Base-by-base conservation (phyloP, 2,888 invertebrate species). In the Lycophotia porphyrea region DNA sequence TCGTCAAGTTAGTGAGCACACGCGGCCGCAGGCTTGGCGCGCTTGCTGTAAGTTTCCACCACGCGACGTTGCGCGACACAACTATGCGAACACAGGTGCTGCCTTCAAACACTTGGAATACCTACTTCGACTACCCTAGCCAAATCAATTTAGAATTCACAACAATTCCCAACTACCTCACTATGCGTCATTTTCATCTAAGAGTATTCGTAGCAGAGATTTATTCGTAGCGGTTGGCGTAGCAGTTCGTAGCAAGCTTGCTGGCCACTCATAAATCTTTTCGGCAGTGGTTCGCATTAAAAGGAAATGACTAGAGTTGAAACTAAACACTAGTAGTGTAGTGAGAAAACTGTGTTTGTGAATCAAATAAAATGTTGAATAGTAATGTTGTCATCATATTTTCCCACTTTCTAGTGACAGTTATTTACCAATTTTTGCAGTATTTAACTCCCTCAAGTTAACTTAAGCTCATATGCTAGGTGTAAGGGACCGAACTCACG, bases 61-160 rank as follows among this genome's bases (percentile, higher is more conserved):
- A 69, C 55, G 58, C 80, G 79, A 81, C 74, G 78, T 70, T 74
- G 31, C 65, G 76, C 66, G 75, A 75, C 76, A 76, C 73, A 88
- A 87, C 86, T 90, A 89, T 88, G 76, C 75, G 47, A 71, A 49
- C 68, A 71, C 88, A 88, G 82, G 85, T 84, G 81, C 77, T 81
- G 71, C 76, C 80, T 80, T 79, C 78, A 85, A 84, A 89, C 82
- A 87, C 84, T 85, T 88, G 71, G 71, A 87, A 88, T 91, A 88
- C 81, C 89, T 84, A 70, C 76, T 70, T 71, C 77, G 78, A 85
- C 80, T 84, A 81, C 60, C 70, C 75, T 80, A 78, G 87, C 84
- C 82, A 75, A 89, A 87, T 84, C 88, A 84, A 84, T 86, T 81
- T 81, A 58, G 71, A 68, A 69, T 78, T 64, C 68, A 71, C 69